Percentiles rank a stretch among this genome's conserved stretches.
Evolutionary conservation across 92 coral and sea anemone genomes (phyloP).

Genomic region (Epizoanthus ramosus): DNA sequence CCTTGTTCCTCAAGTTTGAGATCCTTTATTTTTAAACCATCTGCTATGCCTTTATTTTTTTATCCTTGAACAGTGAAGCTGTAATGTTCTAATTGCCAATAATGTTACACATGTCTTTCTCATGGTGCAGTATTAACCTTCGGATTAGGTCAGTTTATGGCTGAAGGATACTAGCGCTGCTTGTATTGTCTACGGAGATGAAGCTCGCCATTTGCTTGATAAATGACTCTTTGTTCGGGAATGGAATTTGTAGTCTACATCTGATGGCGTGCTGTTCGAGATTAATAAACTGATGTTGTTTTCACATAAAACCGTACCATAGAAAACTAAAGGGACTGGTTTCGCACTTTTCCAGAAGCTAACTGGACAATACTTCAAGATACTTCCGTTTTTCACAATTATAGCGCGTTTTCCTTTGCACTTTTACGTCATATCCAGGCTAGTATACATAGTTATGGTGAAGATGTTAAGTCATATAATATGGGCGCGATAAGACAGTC

Average conservation of each 20-base stretch:
- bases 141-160: neutral
- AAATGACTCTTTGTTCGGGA: constrained; percentile 29
- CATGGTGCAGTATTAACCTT: neutral
- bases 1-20: constrained; percentile 5
- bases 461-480: constrained; percentile 8
- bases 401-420: too few species aligned
- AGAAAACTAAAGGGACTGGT: neutral
- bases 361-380: neutral
- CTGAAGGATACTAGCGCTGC: neutral
- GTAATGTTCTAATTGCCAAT: too few species aligned
- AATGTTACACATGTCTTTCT: too few species aligned
- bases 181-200: constrained; percentile 24
- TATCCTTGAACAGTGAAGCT: too few species aligned
- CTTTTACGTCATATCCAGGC: too few species aligned
- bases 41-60: too few species aligned
- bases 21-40: too few species aligned
- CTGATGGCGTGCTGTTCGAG: neutral
- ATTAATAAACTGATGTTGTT: neutral
- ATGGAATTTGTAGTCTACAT: constrained; percentile 1
- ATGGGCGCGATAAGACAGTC: neutral
- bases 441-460: neutral
- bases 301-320: too few species aligned
- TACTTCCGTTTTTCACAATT: neutral
- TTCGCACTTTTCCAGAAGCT: constrained; percentile 4
- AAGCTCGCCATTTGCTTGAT: constrained; percentile 24